phyloP scores from a whole-genome alignment of 2,113 vertebrate species.

The Danionella cerebrum region DNA sequence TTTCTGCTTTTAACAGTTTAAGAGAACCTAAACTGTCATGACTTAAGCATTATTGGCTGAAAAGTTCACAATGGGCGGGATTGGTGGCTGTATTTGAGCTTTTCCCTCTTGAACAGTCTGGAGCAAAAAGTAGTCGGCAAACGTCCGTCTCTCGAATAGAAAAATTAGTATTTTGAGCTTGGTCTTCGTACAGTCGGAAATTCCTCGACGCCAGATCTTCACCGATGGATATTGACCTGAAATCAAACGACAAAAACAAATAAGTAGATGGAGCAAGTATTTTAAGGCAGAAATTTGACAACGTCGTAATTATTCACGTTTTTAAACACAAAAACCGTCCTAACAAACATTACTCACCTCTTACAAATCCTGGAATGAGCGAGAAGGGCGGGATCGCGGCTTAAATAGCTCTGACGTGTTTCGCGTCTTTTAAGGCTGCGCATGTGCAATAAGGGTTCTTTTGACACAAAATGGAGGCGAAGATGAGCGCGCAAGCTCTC shows the following conservation, averaged over 20 bases:
- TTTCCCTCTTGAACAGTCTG: conserved; percentile 69
- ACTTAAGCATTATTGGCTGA: conserved; percentile 59
- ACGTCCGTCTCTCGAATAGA: conserved; percentile 73
- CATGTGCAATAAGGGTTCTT: not conserved
- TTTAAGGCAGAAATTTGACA: not conserved
- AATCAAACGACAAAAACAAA: conserved; percentile 56
- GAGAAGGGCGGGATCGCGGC: conserved; percentile 37
- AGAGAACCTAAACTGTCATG: conserved; percentile 67
- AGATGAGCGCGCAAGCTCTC: not conserved
- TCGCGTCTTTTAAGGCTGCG: conserved; percentile 44
- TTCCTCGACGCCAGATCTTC: conserved; percentile 69
- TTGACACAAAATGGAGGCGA: conserved; percentile 46
- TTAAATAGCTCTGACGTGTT: conserved; percentile 67
- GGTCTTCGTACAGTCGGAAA: conserved; percentile 60
- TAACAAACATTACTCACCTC: conserved; percentile 62
- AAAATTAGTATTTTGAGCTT: conserved; percentile 58
- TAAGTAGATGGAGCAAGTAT: conserved; percentile 33
- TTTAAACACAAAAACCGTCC: not conserved
- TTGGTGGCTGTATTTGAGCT: conserved; percentile 66
- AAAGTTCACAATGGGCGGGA: conserved; percentile 68
- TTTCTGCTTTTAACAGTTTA: conserved; percentile 60
- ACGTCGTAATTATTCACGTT: no score
- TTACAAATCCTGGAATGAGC: conserved; percentile 69
- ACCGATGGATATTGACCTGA: conserved; percentile 59
- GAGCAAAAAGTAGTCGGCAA: conserved; percentile 70